A percentile compares a stretch with the other conserved stretches of the same genome.
These are phyloP conservation scores for Drosophila atripex DNA, from an alignment of 2,888 invertebrate genomes.

Conservation along the genomic window DNA sequence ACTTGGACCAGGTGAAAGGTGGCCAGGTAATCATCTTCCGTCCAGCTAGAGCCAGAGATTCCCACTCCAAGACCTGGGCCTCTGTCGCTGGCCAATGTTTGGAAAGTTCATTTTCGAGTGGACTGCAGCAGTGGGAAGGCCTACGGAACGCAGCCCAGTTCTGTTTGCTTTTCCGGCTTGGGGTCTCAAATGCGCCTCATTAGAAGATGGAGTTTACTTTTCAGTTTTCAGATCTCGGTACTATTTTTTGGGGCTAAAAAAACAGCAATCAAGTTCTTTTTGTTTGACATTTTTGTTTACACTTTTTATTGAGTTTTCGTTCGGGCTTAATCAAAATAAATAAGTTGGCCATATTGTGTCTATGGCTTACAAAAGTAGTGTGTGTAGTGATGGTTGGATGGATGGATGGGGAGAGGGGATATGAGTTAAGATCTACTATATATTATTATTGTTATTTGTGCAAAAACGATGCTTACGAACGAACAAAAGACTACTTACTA, in stretches of 20 bases:
- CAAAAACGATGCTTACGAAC: slow-evolving; percentile 63
- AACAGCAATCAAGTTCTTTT: slow-evolving; percentile 63
- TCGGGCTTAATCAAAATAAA: slow-evolving; percentile 74
- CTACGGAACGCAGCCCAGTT: slow-evolving; percentile 10
- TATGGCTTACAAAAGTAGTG: slow-evolving; percentile 28
- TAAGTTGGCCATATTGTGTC: slow-evolving; percentile 64
- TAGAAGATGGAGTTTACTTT: slow-evolving; percentile 48
- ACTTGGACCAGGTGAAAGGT: slow-evolving; percentile 41
- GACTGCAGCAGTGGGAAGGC: slow-evolving; percentile 19
- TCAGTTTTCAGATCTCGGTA: no score
- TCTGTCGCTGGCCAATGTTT: slow-evolving; percentile 50
- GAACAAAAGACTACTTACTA: slow-evolving; percentile 23
- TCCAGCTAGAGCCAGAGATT: slow-evolving; percentile 7
- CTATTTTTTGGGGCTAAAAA: slow-evolving; percentile 73
- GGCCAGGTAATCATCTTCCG: slow-evolving; percentile 15
- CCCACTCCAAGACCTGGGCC: slow-evolving; percentile 17
- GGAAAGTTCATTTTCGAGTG: slow-evolving; percentile 71
- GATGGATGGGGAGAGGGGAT: slow-evolving; percentile 20
- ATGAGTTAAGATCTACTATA: slow-evolving; percentile 3
- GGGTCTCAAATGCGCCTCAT: slow-evolving; percentile 69
- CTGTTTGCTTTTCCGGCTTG: slow-evolving; percentile 43
- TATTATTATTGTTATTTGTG: slow-evolving; percentile 72
- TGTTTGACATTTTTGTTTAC: slow-evolving; percentile 51
- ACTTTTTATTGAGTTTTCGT: slow-evolving; percentile 73
- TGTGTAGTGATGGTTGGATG: slow-evolving; percentile 35